Evolutionary conservation across 2,888 invertebrate species (phyloP).

Genomic region (Bedellia somnulentella): DNA sequence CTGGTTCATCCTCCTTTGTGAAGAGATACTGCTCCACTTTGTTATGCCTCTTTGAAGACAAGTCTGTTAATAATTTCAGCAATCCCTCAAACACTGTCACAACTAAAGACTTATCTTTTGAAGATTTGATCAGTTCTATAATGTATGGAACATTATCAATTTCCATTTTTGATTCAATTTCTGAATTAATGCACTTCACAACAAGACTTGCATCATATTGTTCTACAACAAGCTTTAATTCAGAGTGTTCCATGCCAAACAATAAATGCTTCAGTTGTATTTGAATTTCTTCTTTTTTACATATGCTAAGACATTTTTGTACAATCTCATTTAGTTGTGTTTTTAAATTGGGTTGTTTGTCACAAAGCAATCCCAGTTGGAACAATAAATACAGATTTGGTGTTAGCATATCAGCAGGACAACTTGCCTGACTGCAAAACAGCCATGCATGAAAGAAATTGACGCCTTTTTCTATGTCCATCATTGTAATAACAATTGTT

Average conservation of each 20-base stretch:
- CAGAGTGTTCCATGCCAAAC: conserved; percentile 19
- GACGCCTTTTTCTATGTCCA: conserved; percentile 35
- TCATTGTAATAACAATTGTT: conserved; percentile 29
- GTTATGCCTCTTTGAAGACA: conserved; percentile 20
- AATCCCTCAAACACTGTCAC: conserved; percentile 26
- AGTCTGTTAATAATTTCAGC: conserved; percentile 24
- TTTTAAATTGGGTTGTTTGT: conserved; percentile 24
- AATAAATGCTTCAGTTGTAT: conserved; percentile 19
- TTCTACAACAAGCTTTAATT: conserved; percentile 19
- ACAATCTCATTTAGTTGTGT: conserved; percentile 32
- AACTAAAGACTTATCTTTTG: conserved; percentile 18
- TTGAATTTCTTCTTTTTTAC: conserved; percentile 17
- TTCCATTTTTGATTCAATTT: background rate
- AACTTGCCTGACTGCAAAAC: conserved; percentile 19
- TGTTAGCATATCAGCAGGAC: conserved; percentile 28
- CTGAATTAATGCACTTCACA: conserved; percentile 21
- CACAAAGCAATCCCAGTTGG: conserved; percentile 31
- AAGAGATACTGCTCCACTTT: conserved; percentile 24
- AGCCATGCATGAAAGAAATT: conserved; percentile 34
- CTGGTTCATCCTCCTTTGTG: conserved; percentile 30
- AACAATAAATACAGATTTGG: conserved; percentile 44
- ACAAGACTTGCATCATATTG: conserved; percentile 38
- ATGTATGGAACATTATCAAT: conserved; percentile 27
- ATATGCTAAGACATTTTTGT: conserved; percentile 26
- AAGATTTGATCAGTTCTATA: conserved; percentile 24